Base-by-base conservation (phyloP, 2,888 invertebrate species). In the Graphium colonna region DNA sequence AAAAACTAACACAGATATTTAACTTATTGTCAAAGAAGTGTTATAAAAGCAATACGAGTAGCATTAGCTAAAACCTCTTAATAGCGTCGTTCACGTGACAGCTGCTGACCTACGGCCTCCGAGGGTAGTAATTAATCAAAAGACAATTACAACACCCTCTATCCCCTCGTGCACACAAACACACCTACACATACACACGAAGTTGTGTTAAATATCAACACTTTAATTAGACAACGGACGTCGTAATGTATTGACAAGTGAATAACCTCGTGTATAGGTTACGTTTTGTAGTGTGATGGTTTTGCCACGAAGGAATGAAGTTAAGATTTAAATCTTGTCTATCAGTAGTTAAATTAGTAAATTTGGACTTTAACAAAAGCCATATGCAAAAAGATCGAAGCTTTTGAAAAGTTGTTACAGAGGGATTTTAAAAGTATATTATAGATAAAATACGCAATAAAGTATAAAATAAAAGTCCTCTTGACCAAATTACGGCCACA, bases 61-160 rank as follows among this genome's bases (percentile, higher is more conserved):
- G 15, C 31, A 16, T 12, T 18, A 31, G 39, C 5, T 16, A 12
- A 26, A 39, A 43, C 43, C 17, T 38, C 26, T 48, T 48, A 43
- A 52, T 48, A 36, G 18, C 13, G 26, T 16, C 13, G 1, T 38
- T 26, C 12, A 17, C 12, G 12, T 36, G 47, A 52, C 47, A 52
- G 52, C 36, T 47, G 48, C 31, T 47, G 52, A 48, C 52, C 52
- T 52, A 43, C 42, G 47, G n/a, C 12, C n/a, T 21, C 12, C 4
- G 26, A 42, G 46, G 36, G 42, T 47, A 17, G 40, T 26, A 36
- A 46, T 52, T 47, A 10, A 46, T 46, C 46, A 36, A 38, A 10
- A 42, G 36, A 17, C 47, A 52, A 46, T 52, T 52, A 47, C 26
- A 42, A 36, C 33, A 41, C 36, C 52, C 33, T 9, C n/a, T n/a